Evolutionary conservation across 2,797 vertebrate species (phyloP).

Genomic region (Calcarius lapponicus): DNA sequence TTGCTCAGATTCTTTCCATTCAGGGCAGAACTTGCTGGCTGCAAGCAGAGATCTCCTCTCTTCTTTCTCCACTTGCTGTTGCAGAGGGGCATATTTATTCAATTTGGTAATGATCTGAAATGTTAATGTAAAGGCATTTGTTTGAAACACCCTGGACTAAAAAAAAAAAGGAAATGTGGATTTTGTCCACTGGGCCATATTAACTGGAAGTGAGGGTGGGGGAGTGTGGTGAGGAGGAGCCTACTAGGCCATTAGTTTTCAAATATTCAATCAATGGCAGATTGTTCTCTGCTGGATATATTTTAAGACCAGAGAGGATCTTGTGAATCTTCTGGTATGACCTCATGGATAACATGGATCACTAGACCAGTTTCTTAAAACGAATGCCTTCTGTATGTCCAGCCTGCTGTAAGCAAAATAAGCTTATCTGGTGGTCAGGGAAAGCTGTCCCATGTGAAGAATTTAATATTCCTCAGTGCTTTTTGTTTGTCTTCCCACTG

Average conservation of each 20-base stretch:
- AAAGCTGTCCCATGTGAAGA: background rate
- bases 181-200: background rate
- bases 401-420: background rate
- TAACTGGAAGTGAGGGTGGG: background rate
- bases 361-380: background rate
- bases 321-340: conserved; percentile 4
- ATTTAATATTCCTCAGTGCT: background rate
- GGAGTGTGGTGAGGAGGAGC: background rate
- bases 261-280: background rate
- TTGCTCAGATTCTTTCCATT: conserved; percentile 57
- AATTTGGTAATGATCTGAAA: background rate
- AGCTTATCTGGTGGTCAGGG: background rate
- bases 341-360: background rate
- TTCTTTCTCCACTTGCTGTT: conserved; percentile 19
- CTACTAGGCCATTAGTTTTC: background rate
- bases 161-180: background rate
- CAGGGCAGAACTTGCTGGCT: conserved; percentile 49
- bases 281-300: conserved; percentile 24
- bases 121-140: background rate
- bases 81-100: background rate
- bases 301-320: conserved; percentile 25
- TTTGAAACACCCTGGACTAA: background rate
- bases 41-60: background rate
- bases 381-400: background rate
- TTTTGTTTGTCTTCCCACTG: background rate